Evolutionary conservation across 2,113 vertebrate species (phyloP), one percentile per base, ranked within the genome.

Genomic region (Apodemus speciosus): DNA sequence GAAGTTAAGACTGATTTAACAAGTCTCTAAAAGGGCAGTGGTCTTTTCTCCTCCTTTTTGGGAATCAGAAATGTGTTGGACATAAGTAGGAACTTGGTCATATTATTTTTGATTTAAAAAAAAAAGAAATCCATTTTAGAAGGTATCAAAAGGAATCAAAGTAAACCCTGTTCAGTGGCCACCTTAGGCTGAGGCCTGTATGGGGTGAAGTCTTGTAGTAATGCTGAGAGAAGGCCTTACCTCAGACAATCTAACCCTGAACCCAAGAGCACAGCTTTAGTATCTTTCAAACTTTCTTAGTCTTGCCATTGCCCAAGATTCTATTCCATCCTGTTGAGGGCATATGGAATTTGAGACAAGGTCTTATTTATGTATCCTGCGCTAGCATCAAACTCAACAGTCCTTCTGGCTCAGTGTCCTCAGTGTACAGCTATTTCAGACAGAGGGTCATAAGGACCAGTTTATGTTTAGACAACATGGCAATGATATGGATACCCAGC

Each of bases 221-320:
- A 90, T n/a, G 15, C 51, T 73, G 56, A 92, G n/a, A 56, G 66
- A 80, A 62, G 30, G 43, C 60, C 72, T 40, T 35, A 4, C 38
- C 35, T 60, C 40, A 69, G 35, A 76, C 21, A 89, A 11, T 14
- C 60, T 53, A n/a, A 73, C 25, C 1, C 0, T 51, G 20, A 83
- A 64, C 13, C 3, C 6, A 66, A 81, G 32, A 76, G 4, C 23
- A 7, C 51, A 40, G 46, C 58, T 79, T 83, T 73, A 2, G 7
- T 43, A 8, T 92, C 84, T 94, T 89, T 85, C 43, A 84, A 81
- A 69, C 73, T 23, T 66, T 46, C n/a, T 87, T 66, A 69, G 16
- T 89, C 32, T 68, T 72, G 38, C 25, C 9, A 25, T 68, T 68
- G 64, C 20, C 35, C 32, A 69, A 25, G 46, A 51, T 68, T 68